Percentiles rank a stretch among this genome's conserved stretches.
phyloP scores from a whole-genome alignment of 2,797 vertebrate species.

The Rhabdophis nuchalis region DNA sequence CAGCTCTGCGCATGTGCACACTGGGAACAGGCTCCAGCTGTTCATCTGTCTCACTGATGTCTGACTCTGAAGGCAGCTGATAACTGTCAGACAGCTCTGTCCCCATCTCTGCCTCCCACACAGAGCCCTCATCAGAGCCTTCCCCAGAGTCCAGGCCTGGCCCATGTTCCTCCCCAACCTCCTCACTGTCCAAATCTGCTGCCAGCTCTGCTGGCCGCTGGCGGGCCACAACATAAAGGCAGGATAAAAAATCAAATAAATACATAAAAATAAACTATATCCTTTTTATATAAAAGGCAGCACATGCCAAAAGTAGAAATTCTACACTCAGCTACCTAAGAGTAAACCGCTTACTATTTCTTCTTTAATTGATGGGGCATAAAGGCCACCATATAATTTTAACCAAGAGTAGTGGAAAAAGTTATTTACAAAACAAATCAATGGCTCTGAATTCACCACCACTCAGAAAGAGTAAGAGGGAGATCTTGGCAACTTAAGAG shows the following conservation, averaged over 20 bases:
- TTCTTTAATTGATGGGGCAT: slow-evolving; percentile 37
- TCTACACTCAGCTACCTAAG: neutral
- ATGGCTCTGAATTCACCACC: neutral
- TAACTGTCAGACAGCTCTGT: no score
- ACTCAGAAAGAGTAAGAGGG: neutral
- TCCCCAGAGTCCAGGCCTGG: no score
- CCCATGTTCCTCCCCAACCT: no score
- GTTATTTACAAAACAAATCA: slow-evolving; percentile 48
- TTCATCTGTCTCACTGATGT: no score
- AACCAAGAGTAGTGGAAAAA: slow-evolving; percentile 56
- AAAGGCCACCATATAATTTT: slow-evolving; percentile 48
- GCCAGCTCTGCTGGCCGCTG: no score
- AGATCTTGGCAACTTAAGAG: neutral
- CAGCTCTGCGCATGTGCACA: no score
- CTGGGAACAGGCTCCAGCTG: no score
- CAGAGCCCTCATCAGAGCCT: no score
- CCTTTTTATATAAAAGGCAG: neutral
- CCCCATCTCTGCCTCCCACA: no score
- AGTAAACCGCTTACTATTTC: slow-evolving; percentile 48
- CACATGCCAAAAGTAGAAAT: neutral
- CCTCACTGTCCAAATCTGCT: no score
- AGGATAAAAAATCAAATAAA: neutral
- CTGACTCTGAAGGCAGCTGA: no score
- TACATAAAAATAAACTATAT: neutral
- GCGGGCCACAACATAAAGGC: neutral